Evolutionary conservation across 2,797 vertebrate species (phyloP).

Genomic region (Peromyscus aztecus): DNA sequence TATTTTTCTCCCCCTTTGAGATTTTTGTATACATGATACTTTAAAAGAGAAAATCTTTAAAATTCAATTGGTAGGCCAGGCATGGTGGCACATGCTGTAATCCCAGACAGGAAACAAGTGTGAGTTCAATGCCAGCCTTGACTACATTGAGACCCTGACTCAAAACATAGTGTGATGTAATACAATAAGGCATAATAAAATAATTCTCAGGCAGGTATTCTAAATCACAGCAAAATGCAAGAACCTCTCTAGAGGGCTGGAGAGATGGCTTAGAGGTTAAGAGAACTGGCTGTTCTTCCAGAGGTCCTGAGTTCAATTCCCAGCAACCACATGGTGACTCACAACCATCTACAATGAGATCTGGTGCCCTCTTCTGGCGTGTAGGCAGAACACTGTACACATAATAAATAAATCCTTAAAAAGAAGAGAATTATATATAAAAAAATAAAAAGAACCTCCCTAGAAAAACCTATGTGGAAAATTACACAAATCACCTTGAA

Average conservation of each 20-base stretch:
- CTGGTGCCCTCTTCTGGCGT: too few relatives aligned
- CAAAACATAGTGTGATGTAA: not conserved
- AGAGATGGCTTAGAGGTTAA: too few relatives aligned
- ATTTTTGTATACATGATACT: slow-evolving; percentile 33
- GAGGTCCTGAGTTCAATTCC: too few relatives aligned
- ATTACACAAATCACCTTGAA: not conserved
- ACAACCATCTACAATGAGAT: too few relatives aligned
- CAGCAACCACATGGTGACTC: too few relatives aligned
- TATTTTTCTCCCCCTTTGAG: slow-evolving; percentile 19
- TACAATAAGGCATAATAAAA: not conserved
- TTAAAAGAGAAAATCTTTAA: slow-evolving; percentile 58
- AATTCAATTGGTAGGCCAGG: not conserved
- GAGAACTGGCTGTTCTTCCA: too few relatives aligned
- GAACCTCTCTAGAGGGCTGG: not conserved
- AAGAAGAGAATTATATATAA: too few relatives aligned
- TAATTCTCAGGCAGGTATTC: slow-evolving; percentile 38
- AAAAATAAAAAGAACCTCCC: not conserved
- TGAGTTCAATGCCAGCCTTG: not conserved
- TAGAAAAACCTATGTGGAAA: slow-evolving; percentile 22
- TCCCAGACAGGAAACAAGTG: not conserved
- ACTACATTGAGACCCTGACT: not conserved
- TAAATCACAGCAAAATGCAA: slow-evolving; percentile 52
- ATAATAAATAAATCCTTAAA: too few relatives aligned
- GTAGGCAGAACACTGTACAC: too few relatives aligned
- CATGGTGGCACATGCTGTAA: not conserved